Evolutionary conservation across 2,888 invertebrate genomes (phyloP).

Genomic region (Agrotis ipsilon): DNA sequence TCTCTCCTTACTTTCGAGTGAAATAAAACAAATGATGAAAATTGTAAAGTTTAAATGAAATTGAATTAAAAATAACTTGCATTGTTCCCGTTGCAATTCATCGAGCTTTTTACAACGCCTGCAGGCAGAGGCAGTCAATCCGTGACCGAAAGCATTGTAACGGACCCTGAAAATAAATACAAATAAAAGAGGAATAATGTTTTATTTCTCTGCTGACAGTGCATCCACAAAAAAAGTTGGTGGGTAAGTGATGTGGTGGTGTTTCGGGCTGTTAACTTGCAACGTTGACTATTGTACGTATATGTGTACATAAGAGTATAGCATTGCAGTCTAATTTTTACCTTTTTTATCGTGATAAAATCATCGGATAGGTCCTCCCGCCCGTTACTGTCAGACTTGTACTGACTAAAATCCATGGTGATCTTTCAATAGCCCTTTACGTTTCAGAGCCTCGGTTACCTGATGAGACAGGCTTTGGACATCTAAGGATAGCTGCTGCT

Average conservation of each 20-base stretch:
- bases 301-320: background rate
- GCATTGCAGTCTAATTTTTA: background rate
- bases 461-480: too few species aligned
- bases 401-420: too few species aligned
- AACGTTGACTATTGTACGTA: background rate
- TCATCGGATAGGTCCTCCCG: too few species aligned
- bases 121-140: conserved; percentile 37
- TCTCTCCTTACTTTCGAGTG: too few species aligned
- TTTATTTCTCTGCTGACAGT: conserved; percentile 38
- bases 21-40: conserved; percentile 6
- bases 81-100: conserved; percentile 31
- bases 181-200: conserved; percentile 47
- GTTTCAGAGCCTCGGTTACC: too few species aligned
- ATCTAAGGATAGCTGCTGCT: too few species aligned
- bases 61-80: conserved; percentile 13
- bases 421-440: too few species aligned
- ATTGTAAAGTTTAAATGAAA: conserved; percentile 12
- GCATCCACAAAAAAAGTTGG: conserved; percentile 34
- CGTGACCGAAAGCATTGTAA: conserved; percentile 50
- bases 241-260: conserved; percentile 10
- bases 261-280: conserved; percentile 1
- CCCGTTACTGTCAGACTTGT: too few species aligned
- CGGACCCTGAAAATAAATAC: conserved; percentile 46
- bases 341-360: too few species aligned
- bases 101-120: conserved; percentile 28